Evolutionary conservation across 2,888 invertebrate genomes (phyloP), one percentile per base, ranked within the genome.

Genomic region (Perizoma flavofasciatum): DNA sequence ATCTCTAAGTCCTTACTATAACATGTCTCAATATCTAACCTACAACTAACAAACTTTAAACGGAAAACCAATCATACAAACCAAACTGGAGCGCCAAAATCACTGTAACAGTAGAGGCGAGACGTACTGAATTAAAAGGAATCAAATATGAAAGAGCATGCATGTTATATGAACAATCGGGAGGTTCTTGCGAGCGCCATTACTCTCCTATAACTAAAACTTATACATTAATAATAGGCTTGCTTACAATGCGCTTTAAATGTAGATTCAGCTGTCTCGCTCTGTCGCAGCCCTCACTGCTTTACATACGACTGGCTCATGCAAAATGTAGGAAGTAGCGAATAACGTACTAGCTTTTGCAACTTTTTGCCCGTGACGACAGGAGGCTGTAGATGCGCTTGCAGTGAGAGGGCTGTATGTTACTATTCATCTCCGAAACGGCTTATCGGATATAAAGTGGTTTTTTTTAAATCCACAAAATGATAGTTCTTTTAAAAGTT

Each of bases 161-260:
- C 89, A 91, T 88, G 87, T 87, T 88, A 82, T 82, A 90, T 90
- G 89, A 88, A 85, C 80, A 83, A 82, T 82, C 80, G 87, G 83
- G n/a, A 80, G 79, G 77, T 55, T 57, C 65, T 59, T 61, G 81
- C 83, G 82, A 83, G 83, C 85, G 82, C 83, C 84, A 75, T 79
- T 81, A 81, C 86, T 86, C 85, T 83, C 85, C 83, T 83, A 88
- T 86, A 89, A 89, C 91, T 91, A 89, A 90, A 91, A 88, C 86
- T 87, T 88, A 85, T 91, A 88, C 91, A 91, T 92, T 91, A 90
- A 88, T 91, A 92, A 92, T 91, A 85, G 83, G 81, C 84, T 89
- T 91, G 90, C 89, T 92, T 91, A 90, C 91, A 89, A 91, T 91
- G 90, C 88, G 89, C 91, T 92, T 90, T 90, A 92, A 91, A 90